Conservation (phyloP, 2,888 invertebrate genomes). For the Pachydiplax longipennis region DNA sequence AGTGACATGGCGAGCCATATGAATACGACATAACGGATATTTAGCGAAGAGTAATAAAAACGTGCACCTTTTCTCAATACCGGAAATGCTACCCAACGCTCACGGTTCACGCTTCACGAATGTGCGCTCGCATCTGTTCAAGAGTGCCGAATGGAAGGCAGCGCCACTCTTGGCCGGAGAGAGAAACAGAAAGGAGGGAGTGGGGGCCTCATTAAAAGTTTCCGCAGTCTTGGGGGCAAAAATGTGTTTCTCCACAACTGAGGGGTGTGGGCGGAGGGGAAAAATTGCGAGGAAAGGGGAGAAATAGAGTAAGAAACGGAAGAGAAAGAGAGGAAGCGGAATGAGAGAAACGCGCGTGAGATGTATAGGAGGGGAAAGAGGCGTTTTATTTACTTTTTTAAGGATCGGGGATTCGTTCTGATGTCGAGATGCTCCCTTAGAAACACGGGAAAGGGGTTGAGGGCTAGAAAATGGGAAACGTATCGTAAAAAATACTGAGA, state of each 20-base stretch:
- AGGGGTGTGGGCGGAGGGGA: neutral
- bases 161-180: neutral
- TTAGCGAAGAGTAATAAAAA: too few relatives aligned
- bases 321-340: neutral
- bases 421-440: neutral
- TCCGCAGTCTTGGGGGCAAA: slow-evolving; percentile 33
- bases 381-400: too few relatives aligned
- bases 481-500: too few relatives aligned
- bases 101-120: neutral
- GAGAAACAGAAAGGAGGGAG: neutral
- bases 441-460: neutral
- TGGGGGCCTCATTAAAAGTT: slow-evolving; percentile 37
- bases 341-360: neutral
- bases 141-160: neutral
- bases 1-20: too few relatives aligned
- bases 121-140: neutral
- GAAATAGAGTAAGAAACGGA: neutral
- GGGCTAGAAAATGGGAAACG: neutral
- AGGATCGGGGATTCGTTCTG: too few relatives aligned
- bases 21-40: too few relatives aligned
- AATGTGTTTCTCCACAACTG: slow-evolving; percentile 20
- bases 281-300: neutral
- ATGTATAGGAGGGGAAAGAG: too few relatives aligned
- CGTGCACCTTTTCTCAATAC: too few relatives aligned
- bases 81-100: too few relatives aligned